phyloP scores from a whole-genome alignment of 2,797 vertebrate genomes.

The Benthosema pterotum region DNA sequence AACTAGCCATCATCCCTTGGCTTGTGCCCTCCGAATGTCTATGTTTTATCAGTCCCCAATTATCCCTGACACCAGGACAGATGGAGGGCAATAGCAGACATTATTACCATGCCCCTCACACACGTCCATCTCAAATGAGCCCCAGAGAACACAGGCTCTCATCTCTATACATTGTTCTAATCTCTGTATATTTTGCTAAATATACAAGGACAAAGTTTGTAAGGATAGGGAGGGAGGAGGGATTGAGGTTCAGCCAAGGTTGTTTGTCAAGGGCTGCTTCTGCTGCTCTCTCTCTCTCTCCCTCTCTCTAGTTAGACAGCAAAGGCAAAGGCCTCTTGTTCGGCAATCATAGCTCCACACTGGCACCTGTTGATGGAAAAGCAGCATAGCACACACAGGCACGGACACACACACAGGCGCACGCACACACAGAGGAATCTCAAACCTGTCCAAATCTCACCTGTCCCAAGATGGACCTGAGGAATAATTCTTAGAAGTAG shows the following conservation, averaged over 20 bases:
- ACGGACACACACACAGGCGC: neutral
- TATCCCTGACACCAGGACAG: constrained; percentile 39
- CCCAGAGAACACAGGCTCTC: constrained; percentile 32
- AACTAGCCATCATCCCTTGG: too few relatives aligned
- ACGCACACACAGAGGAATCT: neutral
- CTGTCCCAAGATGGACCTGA: constrained; percentile 14
- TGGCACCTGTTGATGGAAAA: constrained; percentile 77
- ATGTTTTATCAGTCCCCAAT: constrained; percentile 19
- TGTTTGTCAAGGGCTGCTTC: constrained; percentile 51
- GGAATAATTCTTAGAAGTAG: constrained; percentile 28
- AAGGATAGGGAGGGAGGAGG: constrained; percentile 57
- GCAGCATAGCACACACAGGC: constrained; percentile 60
- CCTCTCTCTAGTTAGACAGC: constrained; percentile 20
- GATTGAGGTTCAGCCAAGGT: constrained; percentile 57
- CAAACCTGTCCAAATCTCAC: constrained; percentile 35
- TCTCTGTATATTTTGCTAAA: constrained; percentile 49
- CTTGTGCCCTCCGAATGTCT: too few relatives aligned
- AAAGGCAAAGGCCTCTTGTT: constrained; percentile 11
- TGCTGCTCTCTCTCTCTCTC: constrained; percentile 53
- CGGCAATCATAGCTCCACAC: constrained; percentile 64
- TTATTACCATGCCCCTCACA: constrained; percentile 56
- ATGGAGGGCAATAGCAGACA: constrained; percentile 20
- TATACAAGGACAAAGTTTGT: constrained; percentile 56
- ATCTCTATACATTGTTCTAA: constrained; percentile 31
- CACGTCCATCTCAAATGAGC: constrained; percentile 33